These are phyloP conservation scores for Troglohyphantes excavatus DNA, from an alignment of 2,888 invertebrate genomes.

Conservation along the genomic window DNA sequence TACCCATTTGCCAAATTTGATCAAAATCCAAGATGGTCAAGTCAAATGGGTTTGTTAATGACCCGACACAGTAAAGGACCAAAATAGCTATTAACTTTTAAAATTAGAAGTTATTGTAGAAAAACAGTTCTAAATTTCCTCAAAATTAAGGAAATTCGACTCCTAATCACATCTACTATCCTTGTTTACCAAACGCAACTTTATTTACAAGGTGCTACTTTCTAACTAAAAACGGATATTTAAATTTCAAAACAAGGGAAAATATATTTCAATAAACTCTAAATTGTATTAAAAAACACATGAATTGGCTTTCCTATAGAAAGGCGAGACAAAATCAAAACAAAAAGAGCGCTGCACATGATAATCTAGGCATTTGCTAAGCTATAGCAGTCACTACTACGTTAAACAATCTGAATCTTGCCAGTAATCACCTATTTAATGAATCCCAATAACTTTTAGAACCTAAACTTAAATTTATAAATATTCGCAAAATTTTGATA, in stretches of 20 bases:
- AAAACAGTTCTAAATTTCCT: too few species aligned
- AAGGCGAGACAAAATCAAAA: slow-evolving; percentile 19
- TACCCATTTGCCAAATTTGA: too few species aligned
- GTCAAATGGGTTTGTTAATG: too few species aligned
- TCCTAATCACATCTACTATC: slow-evolving; percentile 4
- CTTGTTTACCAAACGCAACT: neutral
- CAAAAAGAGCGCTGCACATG: slow-evolving; percentile 35
- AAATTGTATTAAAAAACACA: neutral
- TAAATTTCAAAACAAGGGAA: neutral
- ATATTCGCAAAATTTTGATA: slow-evolving; percentile 20
- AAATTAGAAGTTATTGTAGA: too few species aligned
- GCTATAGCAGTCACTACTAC: slow-evolving; percentile 7
- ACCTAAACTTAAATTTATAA: neutral
- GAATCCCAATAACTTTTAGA: neutral
- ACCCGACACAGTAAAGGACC: too few species aligned
- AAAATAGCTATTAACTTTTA: too few species aligned
- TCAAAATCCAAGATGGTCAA: too few species aligned
- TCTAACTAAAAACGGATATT: neutral
- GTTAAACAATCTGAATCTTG: neutral
- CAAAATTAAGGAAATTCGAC: neutral
- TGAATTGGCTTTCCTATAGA: neutral
- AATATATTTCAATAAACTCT: neutral
- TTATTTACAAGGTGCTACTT: neutral
- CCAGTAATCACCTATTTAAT: neutral
- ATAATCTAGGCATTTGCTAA: slow-evolving; percentile 20